These are phyloP conservation scores for Channa argus DNA, from an alignment of 2,113 vertebrate genomes.

Conservation along the genomic window DNA sequence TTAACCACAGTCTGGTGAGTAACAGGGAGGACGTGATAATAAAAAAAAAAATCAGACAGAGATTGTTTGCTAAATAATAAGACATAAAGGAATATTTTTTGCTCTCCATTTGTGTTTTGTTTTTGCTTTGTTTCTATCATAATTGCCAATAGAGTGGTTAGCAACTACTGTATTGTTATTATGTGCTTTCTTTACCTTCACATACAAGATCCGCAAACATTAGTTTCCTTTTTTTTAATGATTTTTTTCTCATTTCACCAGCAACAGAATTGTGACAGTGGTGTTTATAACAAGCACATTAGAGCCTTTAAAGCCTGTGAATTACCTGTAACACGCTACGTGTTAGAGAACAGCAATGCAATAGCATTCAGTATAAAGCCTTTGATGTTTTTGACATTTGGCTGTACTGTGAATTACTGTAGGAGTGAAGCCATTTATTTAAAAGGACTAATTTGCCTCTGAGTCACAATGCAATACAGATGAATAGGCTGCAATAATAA, in stretches of 20 bases:
- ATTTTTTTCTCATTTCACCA: too few species aligned
- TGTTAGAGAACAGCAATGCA: not conserved
- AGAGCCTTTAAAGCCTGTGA: not conserved
- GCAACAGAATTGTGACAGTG: not conserved
- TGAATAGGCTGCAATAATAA: slow-evolving; percentile 13
- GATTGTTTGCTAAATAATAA: not conserved
- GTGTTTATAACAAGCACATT: not conserved
- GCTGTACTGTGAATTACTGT: not conserved
- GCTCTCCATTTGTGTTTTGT: too few species aligned
- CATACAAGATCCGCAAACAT: too few species aligned
- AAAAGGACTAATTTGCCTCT: slow-evolving; percentile 23
- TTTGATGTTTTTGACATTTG: slow-evolving; percentile 9
- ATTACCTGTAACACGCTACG: not conserved
- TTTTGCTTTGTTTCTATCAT: too few species aligned
- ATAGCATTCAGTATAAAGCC: slow-evolving; percentile 1
- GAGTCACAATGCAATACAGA: slow-evolving; percentile 30
- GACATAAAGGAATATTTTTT: not conserved
- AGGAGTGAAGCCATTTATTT: slow-evolving; percentile 19
- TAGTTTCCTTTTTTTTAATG: too few species aligned
- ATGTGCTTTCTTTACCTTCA: too few species aligned
- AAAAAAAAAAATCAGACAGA: not conserved
- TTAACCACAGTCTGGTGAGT: slow-evolving; percentile 72
- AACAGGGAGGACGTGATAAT: not conserved
- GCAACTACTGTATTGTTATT: too few species aligned
- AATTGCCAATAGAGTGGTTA: too few species aligned